Conservation (phyloP, 2,888 invertebrate genomes). For the Rotaria socialis region DNA sequence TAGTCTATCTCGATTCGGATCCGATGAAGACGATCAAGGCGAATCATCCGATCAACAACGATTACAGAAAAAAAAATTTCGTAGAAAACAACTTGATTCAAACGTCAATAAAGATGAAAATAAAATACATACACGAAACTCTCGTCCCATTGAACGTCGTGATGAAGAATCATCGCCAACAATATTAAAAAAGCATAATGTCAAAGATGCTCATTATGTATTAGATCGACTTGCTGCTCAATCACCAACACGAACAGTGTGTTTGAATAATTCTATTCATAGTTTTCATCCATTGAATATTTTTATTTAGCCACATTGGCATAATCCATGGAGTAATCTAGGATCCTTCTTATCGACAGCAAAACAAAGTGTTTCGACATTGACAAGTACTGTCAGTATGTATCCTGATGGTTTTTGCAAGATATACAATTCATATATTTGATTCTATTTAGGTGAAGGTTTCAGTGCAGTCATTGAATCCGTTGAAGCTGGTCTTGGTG, state of each 20-base stretch:
- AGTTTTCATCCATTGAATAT: neutral
- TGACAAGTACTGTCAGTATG: conserved; percentile 70
- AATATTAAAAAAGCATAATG: conserved; percentile 1
- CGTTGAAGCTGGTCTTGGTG: conserved; percentile 75
- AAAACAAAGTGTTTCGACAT: conserved; percentile 70
- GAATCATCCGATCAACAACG: neutral
- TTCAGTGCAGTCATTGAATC: conserved; percentile 68
- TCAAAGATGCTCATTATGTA: conserved; percentile 8
- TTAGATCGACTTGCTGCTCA: neutral
- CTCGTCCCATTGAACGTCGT: neutral
- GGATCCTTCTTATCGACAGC: conserved; percentile 75
- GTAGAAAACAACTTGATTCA: neutral
- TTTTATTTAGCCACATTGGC: conserved; percentile 47
- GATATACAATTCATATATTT: neutral
- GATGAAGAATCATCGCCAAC: neutral
- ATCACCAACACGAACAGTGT: neutral
- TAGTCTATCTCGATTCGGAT: neutral
- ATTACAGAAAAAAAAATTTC: neutral
- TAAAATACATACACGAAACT: neutral
- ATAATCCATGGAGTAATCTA: conserved; percentile 70
- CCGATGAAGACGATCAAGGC: no score
- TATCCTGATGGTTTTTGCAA: conserved; percentile 15
- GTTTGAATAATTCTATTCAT: neutral
- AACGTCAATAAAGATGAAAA: neutral
- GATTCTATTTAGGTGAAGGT: conserved; percentile 66